These are phyloP conservation scores for Leptinotarsa haldemani DNA, from an alignment of 2,888 invertebrate genomes.

Conservation along the genomic window DNA sequence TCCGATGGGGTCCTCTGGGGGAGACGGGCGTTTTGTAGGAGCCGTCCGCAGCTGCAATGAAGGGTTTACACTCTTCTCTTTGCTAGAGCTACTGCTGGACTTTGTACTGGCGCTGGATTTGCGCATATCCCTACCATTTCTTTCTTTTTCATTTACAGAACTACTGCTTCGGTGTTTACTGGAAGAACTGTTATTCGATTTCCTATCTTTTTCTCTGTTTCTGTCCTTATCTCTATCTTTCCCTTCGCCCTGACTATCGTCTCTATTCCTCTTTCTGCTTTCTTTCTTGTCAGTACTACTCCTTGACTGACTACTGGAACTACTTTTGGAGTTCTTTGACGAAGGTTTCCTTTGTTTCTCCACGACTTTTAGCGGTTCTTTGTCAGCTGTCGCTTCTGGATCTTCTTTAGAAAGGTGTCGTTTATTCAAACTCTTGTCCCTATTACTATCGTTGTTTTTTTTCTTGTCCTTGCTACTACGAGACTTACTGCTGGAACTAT, in stretches of 20 bases:
- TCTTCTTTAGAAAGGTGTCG: slow-evolving; percentile 67
- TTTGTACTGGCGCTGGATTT: slow-evolving; percentile 29
- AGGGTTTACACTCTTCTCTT: slow-evolving; percentile 48
- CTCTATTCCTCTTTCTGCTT: slow-evolving; percentile 27
- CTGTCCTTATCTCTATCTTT: slow-evolving; percentile 48
- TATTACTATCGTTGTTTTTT: slow-evolving; percentile 44
- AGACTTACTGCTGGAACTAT: slow-evolving; percentile 36
- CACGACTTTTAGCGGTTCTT: slow-evolving; percentile 30
- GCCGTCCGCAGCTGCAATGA: slow-evolving; percentile 64
- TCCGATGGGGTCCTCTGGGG: slow-evolving; percentile 58
- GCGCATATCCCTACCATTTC: slow-evolving; percentile 51
- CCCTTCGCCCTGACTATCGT: slow-evolving; percentile 35
- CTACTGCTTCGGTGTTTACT: slow-evolving; percentile 54
- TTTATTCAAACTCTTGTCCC: slow-evolving; percentile 62
- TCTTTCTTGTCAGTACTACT: too few relatives aligned
- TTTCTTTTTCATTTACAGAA: slow-evolving; percentile 53
- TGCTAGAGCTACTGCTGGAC: slow-evolving; percentile 36
- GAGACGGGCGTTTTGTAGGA: slow-evolving; percentile 63
- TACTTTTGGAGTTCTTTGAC: too few relatives aligned
- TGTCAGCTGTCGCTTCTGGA: slow-evolving; percentile 47
- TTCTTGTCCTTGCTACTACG: not conserved
- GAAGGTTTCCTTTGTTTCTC: not conserved
- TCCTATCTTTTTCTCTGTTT: slow-evolving; percentile 59
- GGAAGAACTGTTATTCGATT: slow-evolving; percentile 45
- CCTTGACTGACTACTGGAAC: too few relatives aligned